Conservation (phyloP, 2,113 vertebrate genomes). For the Lanius collurio region DNA sequence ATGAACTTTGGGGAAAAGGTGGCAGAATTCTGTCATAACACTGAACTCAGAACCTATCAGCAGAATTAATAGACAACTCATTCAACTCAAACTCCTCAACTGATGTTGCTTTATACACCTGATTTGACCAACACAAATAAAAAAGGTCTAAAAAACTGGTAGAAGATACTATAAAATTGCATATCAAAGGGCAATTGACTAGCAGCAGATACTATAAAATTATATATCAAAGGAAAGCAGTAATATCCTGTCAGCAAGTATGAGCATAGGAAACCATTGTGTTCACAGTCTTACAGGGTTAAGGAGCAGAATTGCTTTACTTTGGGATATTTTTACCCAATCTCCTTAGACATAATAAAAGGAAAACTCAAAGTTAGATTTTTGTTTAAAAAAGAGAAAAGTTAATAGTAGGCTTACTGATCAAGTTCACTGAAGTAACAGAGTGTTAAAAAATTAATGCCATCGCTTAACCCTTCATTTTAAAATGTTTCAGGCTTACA, state of each 20-base stretch:
- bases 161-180: not conserved
- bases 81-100: not conserved
- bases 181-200: slow-evolving; percentile 14
- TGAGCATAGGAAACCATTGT: not conserved
- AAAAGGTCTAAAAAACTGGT: not conserved
- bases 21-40: not conserved
- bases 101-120: not conserved
- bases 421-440: not conserved
- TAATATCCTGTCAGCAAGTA: not conserved
- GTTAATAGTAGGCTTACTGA: not conserved
- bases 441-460: not conserved
- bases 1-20: not conserved
- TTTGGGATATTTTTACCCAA: not conserved
- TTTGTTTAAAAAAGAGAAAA: not conserved
- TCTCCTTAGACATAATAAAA: not conserved
- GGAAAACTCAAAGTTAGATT: not conserved
- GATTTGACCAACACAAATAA: slow-evolving; percentile 1
- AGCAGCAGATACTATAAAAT: slow-evolving; percentile 23
- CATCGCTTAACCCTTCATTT: not conserved
- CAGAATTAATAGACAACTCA: not conserved
- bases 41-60: not conserved
- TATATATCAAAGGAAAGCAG: not conserved
- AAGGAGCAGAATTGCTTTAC: not conserved
- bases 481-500: not conserved
- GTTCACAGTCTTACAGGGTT: not conserved